These are phyloP conservation scores for Clarias magur DNA, from an alignment of 2,113 vertebrate species.

Conservation along the genomic window DNA sequence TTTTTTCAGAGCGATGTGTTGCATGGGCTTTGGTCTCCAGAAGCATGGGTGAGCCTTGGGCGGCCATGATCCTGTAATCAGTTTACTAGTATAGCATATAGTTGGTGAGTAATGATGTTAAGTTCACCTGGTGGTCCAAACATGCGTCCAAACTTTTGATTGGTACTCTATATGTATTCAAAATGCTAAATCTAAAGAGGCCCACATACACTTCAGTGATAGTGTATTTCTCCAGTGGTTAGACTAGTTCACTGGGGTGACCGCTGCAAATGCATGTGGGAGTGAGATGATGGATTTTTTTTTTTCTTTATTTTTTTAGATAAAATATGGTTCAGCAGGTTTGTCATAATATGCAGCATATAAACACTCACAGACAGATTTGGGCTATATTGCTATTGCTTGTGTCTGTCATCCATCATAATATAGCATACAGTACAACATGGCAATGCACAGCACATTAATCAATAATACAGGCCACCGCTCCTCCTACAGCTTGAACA, in stretches of 20 bases:
- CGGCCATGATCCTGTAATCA: no score
- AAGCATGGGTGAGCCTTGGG: no score
- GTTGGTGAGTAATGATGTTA: no score
- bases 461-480: neutral
- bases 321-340: constrained; percentile 7
- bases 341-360: neutral
- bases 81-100: no score
- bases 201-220: neutral
- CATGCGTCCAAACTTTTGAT: no score
- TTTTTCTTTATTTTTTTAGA: neutral
- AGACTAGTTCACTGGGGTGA: neutral
- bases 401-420: neutral
- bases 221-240: constrained; percentile 2
- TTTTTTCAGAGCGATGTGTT: no score
- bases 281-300: neutral
- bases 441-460: neutral
- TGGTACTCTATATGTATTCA: no score
- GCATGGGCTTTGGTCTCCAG: no score
- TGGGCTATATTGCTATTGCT: neutral
- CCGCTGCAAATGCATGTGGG: neutral
- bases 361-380: neutral
- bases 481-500: neutral
- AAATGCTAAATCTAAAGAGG: neutral
- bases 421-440: neutral
- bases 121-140: no score